phyloP scores from a whole-genome alignment of 2,797 vertebrate genomes.

The Alauda arvensis region DNA sequence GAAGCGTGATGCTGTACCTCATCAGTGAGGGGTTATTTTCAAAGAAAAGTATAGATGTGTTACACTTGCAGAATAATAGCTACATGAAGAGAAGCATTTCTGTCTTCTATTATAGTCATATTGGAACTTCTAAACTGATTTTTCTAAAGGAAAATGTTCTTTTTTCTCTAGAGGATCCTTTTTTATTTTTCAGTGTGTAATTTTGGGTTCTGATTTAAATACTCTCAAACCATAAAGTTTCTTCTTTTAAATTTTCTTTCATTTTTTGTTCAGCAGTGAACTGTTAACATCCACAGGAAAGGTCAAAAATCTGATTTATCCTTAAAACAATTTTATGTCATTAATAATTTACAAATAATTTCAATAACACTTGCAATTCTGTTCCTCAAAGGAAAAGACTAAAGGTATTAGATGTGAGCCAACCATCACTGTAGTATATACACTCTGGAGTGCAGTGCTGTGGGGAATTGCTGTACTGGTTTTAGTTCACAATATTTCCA shows the following conservation, averaged over 20 bases:
- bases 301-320: neutral
- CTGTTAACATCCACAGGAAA: neutral
- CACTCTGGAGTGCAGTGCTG: neutral
- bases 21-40: neutral
- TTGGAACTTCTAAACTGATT: neutral
- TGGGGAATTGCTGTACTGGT: neutral
- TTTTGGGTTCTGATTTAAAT: neutral
- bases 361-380: neutral
- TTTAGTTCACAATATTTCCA: neutral
- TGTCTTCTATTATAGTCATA: neutral
- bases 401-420: neutral
- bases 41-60: neutral
- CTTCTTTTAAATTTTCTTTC: neutral
- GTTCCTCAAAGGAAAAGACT: neutral
- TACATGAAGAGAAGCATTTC: neutral
- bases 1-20: neutral
- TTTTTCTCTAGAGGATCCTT: neutral
- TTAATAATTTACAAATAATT: neutral
- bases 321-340: neutral
- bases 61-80: neutral
- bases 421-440: neutral
- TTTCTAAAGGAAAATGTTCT: neutral
- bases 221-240: neutral
- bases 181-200: neutral
- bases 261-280: neutral